Conservation (phyloP, 2,888 invertebrate species). For the Thera britannica region DNA sequence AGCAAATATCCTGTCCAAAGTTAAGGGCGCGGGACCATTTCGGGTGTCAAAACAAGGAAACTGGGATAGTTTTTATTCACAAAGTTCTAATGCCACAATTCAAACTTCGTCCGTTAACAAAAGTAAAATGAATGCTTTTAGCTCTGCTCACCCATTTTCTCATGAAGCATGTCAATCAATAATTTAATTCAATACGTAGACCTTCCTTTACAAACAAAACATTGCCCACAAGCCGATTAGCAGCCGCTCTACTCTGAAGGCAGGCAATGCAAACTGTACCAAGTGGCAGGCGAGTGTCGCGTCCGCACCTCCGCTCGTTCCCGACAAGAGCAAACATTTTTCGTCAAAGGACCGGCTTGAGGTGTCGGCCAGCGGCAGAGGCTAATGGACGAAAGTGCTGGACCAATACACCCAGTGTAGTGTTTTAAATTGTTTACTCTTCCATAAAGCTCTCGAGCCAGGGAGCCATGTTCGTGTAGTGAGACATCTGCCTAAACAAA, state of each 20-base stretch:
- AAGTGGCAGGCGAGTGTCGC: constrained; percentile 69
- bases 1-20: constrained; percentile 54
- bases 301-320: constrained; percentile 64
- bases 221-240: constrained; percentile 62
- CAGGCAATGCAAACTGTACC: constrained; percentile 69
- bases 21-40: constrained; percentile 29
- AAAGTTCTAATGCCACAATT: constrained; percentile 15
- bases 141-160: constrained; percentile 19
- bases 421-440: constrained; percentile 85
- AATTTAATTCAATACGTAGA: constrained; percentile 38
- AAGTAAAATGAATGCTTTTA: neutral
- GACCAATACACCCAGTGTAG: constrained; percentile 78
- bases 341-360: constrained; percentile 73
- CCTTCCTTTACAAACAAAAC: constrained; percentile 49
- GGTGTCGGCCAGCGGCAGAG: constrained; percentile 78
- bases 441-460: constrained; percentile 81
- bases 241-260: constrained; percentile 49
- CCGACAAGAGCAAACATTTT: constrained; percentile 72
- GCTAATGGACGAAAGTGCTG: constrained; percentile 83
- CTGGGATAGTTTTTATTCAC: constrained; percentile 11
- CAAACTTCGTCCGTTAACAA: neutral
- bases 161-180: constrained; percentile 35
- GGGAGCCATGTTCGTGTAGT: constrained; percentile 59
- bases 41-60: constrained; percentile 20
- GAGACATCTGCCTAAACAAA: constrained; percentile 58